A percentile compares a stretch with the other conserved stretches of the same genome.
Conservation (phyloP, 1,140 invertebrate species). For the Ceratitis capitata region DNA sequence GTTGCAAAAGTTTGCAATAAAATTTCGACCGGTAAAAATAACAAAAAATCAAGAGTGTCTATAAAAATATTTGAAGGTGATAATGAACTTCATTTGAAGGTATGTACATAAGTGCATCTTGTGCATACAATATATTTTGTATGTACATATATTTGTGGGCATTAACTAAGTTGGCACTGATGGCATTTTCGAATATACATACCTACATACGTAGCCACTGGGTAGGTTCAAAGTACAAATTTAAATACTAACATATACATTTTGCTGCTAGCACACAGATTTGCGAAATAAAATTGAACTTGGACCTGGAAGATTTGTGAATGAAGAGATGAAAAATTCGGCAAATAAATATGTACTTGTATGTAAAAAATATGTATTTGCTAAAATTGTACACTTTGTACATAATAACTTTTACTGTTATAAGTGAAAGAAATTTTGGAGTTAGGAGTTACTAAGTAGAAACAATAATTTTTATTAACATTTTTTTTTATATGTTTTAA, state of each 20-base stretch:
- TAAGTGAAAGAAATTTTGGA: too few species aligned
- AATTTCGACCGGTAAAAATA: not conserved
- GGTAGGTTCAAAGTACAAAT: not conserved
- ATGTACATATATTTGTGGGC: not conserved
- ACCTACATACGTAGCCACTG: not conserved
- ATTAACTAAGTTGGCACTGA: too few species aligned
- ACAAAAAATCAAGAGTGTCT: not conserved
- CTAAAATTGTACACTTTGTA: too few species aligned
- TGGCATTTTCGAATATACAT: not conserved
- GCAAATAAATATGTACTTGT: not conserved
- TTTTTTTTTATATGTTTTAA: too few species aligned
- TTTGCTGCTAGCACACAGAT: too few species aligned
- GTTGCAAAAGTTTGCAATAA: not conserved
- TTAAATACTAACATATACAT: not conserved
- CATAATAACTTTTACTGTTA: too few species aligned
- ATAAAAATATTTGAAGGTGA: not conserved
- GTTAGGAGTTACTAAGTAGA: too few species aligned
- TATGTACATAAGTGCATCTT: not conserved
- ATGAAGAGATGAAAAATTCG: not conserved
- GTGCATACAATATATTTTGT: not conserved
- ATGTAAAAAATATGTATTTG: too few species aligned
- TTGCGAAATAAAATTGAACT: conserved; percentile 2
- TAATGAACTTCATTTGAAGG: not conserved
- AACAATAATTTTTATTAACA: too few species aligned
- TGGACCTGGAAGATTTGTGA: not conserved